Conservation (phyloP, 2,888 invertebrate genomes). For the Caradrina clavipalpis region DNA sequence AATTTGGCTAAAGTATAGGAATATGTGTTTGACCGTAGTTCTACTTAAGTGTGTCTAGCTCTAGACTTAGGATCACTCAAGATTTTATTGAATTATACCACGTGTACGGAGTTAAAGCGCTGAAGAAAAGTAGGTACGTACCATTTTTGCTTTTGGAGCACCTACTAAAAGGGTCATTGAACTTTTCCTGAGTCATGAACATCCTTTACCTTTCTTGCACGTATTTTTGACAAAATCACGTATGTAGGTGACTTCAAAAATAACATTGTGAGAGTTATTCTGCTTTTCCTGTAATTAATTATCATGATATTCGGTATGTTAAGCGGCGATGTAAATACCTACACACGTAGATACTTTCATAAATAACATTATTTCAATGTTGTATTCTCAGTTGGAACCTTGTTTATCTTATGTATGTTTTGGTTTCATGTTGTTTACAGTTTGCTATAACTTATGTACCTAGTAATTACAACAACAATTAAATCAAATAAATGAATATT, state of each 20-base stretch:
- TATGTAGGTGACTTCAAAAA: not conserved
- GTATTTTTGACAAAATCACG: not conserved
- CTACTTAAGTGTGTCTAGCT: slow-evolving; percentile 28
- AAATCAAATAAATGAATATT: not conserved
- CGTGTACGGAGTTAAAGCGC: slow-evolving; percentile 11
- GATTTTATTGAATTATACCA: slow-evolving; percentile 33
- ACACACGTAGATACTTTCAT: not conserved
- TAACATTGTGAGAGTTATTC: not conserved
- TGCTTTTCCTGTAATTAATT: slow-evolving; percentile 1
- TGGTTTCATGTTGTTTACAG: slow-evolving; percentile 23
- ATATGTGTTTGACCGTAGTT: slow-evolving; percentile 46
- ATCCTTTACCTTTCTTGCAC: not conserved
- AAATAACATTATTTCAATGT: too few relatives aligned
- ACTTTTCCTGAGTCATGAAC: slow-evolving; percentile 22
- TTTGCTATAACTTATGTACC: slow-evolving; percentile 19
- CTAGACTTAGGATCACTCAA: slow-evolving; percentile 17
- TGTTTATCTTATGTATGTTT: slow-evolving; percentile 6
- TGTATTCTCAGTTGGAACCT: not conserved
- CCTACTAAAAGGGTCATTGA: slow-evolving; percentile 5
- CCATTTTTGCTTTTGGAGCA: slow-evolving; percentile 10
- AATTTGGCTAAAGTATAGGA: too few relatives aligned
- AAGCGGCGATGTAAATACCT: not conserved
- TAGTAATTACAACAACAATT: not conserved
- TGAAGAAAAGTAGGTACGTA: slow-evolving; percentile 11
- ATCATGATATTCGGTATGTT: slow-evolving; percentile 15